Base-by-base conservation (phyloP, 2,113 vertebrate species). In the Scomber scombrus region DNA sequence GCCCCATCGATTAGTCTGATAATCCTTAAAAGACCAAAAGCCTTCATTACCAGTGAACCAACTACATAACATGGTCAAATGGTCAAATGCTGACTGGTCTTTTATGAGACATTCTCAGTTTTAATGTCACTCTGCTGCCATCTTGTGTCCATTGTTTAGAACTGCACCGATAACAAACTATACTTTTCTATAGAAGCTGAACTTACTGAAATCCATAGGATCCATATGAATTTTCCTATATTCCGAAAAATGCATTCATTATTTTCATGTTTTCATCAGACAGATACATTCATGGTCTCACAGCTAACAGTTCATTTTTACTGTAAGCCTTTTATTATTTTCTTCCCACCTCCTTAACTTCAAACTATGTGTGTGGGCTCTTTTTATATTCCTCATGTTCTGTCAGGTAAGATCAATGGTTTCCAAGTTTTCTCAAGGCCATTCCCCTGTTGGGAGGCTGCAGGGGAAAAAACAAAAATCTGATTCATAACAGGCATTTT, bases 121-220 rank as follows among this genome's bases (percentile, higher is more conserved):
- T 21, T 12, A 26, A 18, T 50, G 15, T 12, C 71, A 11, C 75
- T 86, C 74, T 91, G 77, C 81, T 88, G 86, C 86, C 86, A 71
- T 78, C 88, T 80, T 68, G 74, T 89, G 88, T 68, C 26, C 31
- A 54, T 11, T n/a, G 10, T 45, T 16, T 3, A 19, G 16, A 62
- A 0, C 19, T 65, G 5, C 9, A 9, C 50, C 68, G 12, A 21
- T n/a, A 26, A 40, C 29, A 29, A 49, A 45, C n/a, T 3, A 7
- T 4, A 21, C 23, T 64, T 26, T 16, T 21, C 15, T 7, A 47
- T 52, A 19, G 16, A 9, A 40, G 34, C 34, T 40, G 34, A 40
- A 40, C 9, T 7, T 40, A 40, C 9, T 40, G 34, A 40, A 40
- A 40, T 45, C 43, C 23, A 47, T 29, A 18, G 21, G 13, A 40